These are phyloP conservation scores for Cataglyphis albicans DNA, from an alignment of 2,888 invertebrate genomes.

Conservation along the genomic window DNA sequence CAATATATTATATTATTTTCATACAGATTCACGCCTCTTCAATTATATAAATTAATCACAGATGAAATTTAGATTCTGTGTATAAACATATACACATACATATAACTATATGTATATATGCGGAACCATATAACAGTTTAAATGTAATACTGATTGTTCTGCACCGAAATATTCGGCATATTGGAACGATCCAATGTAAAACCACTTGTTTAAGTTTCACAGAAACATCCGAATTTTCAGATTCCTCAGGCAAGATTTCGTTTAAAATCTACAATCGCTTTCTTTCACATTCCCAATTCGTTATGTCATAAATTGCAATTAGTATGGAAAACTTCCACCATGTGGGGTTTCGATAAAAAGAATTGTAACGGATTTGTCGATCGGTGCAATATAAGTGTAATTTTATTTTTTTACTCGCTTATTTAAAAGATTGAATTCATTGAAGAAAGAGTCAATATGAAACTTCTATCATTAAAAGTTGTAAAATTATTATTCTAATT, in stretches of 20 bases:
- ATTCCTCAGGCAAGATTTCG: background rate
- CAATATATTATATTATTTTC: background rate
- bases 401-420: background rate
- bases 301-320: conserved; percentile 25
- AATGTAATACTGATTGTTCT: conserved; percentile 17
- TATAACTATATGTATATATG: background rate
- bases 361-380: background rate
- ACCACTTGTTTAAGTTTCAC: conserved; percentile 45
- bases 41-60: background rate
- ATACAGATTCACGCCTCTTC: background rate
- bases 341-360: background rate
- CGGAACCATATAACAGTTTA: background rate
- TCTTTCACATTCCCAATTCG: conserved; percentile 24
- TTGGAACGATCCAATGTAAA: background rate
- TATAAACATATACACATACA: conserved; percentile 8
- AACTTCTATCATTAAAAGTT: background rate
- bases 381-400: background rate
- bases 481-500: background rate
- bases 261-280: conserved; percentile 32
- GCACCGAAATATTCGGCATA: background rate
- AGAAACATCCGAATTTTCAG: conserved; percentile 26
- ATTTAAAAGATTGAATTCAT: background rate
- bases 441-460: background rate
- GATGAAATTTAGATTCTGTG: background rate
- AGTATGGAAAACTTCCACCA: background rate